Evolutionary conservation across 2,797 vertebrate species (phyloP), one percentile per base, ranked within the genome.

Genomic region (Onychomys torridus): DNA sequence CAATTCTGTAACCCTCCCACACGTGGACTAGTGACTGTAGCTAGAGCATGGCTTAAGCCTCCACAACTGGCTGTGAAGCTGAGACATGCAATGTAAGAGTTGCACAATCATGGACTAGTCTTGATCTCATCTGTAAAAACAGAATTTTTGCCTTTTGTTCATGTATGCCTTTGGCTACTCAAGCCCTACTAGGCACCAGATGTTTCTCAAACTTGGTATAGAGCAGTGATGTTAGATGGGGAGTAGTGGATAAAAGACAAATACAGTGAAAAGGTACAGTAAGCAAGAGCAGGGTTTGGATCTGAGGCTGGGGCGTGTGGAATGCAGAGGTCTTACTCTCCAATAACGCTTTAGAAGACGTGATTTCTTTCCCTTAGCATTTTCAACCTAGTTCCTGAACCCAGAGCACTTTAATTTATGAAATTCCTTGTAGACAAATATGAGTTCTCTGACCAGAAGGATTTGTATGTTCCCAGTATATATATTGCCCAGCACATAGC

Each of bases 121-220:
- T 90, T 76, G 25, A 27, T 90, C 69, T 91, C 69, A n/a, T 81
- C 73, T 27, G 34, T 71, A 40, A 94, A 93, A 83, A 57, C 67
- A 89, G 46, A 76, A 65, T 91, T 65, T 46, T 37, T 67, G 5
- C 7, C n/a, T 89, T 71, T 94, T 29, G 71, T 93, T 84, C 52
- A 46, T 94, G 91, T 67, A 77, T 75, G 10, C 23, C 61, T 19
- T 19, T 40, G 40, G 23, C 83, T 69, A 43, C 43, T 12, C 12
- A 67, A 84, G 85, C 25, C 32, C n/a, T 83, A 17, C 27, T 16
- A 1, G 63, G 12, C 46, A 32, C 27, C 21, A 6, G 61, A 37
- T 37, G 21, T 37, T 63, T 90, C 75, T 76, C 16, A 21, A 57
- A 93, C 37, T 49, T 65, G 52, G 13, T 4, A 25, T 3, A 77